Evolutionary conservation across 2,797 vertebrate genomes (phyloP), one percentile per base, ranked within the genome.

Genomic region (Eulemur albifrons): DNA sequence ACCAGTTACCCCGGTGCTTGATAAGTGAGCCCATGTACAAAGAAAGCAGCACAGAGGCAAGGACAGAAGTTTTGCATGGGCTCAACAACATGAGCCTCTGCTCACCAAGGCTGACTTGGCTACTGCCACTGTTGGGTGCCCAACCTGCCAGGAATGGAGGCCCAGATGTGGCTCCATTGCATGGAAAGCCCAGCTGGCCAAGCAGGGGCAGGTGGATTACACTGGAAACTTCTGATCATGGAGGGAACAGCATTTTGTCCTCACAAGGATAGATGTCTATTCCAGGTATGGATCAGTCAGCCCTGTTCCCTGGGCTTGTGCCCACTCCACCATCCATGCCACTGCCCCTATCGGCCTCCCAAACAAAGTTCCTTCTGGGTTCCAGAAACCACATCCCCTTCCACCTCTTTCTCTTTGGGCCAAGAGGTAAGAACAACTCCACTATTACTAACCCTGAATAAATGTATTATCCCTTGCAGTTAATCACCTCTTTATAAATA

Each of bases 1-100:
- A 38, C 35, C 40, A 23, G 43, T 32, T 18, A 30, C 15, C 23
- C 14, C 0, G 12, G 35, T 2, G 30, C 30, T 52, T 52, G 14
- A 40, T 75, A 61, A 20, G 1, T 11, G 7, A 79, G 11, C 7
- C 82, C 30, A 3, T 0, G 35, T 27, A 52, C 38, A 81, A 59
- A 43, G 27, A 54, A 40, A n/a, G n/a, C 13, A 13, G 59, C 17
- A 15, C 0, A 5, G 25, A 52, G n/a, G 23, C 18, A 43, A 38
- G 40, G 40, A 21, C 0, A 1, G 50, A 40, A 21, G 48, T 32
- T 9, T 18, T 0, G 3, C 25, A 3, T 2, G 6, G 6, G 27
- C 69, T 54, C 73, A 20, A 43, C 30, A 12, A 23, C 40, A 23
- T 0, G 2, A 43, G 23, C n/a, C 21, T 43, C 35, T 2, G 0